Base-by-base conservation (phyloP, 2,113 vertebrate genomes). In the Natator depressus region DNA sequence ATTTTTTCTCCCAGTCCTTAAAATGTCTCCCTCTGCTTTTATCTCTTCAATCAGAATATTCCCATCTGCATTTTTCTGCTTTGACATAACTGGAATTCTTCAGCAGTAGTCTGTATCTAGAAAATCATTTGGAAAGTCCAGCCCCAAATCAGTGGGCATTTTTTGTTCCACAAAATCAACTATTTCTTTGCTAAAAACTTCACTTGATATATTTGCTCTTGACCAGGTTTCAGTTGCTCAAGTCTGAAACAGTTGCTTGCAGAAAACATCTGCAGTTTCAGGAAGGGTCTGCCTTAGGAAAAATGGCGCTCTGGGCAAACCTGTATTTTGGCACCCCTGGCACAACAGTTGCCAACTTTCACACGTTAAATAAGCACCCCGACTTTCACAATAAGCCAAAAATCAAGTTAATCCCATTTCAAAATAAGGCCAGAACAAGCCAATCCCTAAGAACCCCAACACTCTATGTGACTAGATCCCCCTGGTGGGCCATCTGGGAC, bases 11-110 rank as follows among this genome's bases (percentile, higher is more conserved):
- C 35, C 10, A 54, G 3, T 76, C 1, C 42, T 85, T 57, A 91
- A 85, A 87, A 65, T 79, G 1, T 20, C 31, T n/a, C 47, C 75
- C 4, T 84, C 96, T 95, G 76, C 17, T 92, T 53, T 93, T 62
- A 89, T 94, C 78, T 19, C 24, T 59, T 0, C 87, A 87, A 87
- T 94, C 8, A 84, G 53, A 11, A 12, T 90, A 69, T 79, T 65
- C 27, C 17, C 3, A 82, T 94, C 75, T 87, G 24, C 53, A 51
- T 93, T 93, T 54, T 90, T 90, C 47, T 91, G 47, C 89, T 96
- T 93, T 97, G 27, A 91, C 93, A 69, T 89, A 82, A 38, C 38
- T 57, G 53, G 13, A 87, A 90, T 94, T 54, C n/a, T 84, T 95
- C 53, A 87, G 80, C 7, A 93, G 3, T 14, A 25, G 88, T 93